Percentiles rank a stretch among this genome's conserved stretches.
phyloP scores from a whole-genome alignment of 1,140 invertebrate species.

The Brachionus calyciflorus region DNA sequence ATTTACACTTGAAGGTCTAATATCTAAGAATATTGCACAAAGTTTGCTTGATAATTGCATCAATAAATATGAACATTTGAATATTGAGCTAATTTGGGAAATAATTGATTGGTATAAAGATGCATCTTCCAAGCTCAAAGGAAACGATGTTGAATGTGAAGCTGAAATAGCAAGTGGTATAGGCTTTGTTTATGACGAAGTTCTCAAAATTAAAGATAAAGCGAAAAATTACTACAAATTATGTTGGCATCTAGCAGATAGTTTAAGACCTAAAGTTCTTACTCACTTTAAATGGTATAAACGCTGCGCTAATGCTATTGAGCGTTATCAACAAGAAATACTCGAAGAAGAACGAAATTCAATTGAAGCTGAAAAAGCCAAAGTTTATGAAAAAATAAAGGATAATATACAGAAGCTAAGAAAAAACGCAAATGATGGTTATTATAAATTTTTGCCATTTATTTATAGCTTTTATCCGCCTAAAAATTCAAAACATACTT shows the following conservation, averaged over 20 bases:
- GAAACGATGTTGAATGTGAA: not conserved
- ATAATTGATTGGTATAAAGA: conserved; percentile 19
- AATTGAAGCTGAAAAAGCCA: not conserved
- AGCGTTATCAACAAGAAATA: not conserved
- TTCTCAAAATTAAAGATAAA: not conserved
- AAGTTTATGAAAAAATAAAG: not conserved
- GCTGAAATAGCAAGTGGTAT: not conserved
- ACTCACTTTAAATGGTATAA: not conserved
- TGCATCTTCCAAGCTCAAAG: not conserved
- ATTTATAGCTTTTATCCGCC: not conserved
- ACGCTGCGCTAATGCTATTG: not conserved
- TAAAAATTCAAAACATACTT: not conserved
- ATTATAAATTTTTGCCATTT: not conserved
- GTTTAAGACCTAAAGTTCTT: not conserved
- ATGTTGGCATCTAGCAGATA: not conserved
- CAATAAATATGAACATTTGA: not conserved
- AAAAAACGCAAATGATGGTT: not conserved
- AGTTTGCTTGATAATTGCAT: not conserved
- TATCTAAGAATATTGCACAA: conserved; percentile 1
- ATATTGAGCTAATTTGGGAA: conserved; percentile 1
- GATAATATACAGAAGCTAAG: not conserved
- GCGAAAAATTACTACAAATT: not conserved
- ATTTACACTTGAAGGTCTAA: conserved; percentile 12
- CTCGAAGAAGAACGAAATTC: not conserved
- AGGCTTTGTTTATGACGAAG: not conserved